Evolutionary conservation across 2,797 vertebrate genomes (phyloP), one percentile per base, ranked within the genome.

Genomic region (Rhinoraja longicauda): DNA sequence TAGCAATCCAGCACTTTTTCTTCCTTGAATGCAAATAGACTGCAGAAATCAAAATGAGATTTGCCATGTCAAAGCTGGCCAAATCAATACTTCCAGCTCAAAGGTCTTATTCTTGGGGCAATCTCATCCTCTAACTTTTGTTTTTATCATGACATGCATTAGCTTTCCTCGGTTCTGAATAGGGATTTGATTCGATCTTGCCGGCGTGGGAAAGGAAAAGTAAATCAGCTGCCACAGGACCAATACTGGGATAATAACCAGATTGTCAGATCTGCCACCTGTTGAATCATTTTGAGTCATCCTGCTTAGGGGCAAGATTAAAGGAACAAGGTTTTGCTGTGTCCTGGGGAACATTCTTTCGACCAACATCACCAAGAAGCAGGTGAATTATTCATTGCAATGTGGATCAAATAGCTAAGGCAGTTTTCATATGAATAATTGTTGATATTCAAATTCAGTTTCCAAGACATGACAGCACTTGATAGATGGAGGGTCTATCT

Each of bases 11-110:
- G 57, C 82, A 86, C 57, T 86, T 15, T 7, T n/a, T 86, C 57
- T 86, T 19, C 29, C n/a, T 86, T 86, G 82, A 32, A n/a, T 15
- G 17, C 15, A n/a, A n/a, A n/a, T n/a, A 29, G 57, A 62, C 57
- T 32, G 82, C 82, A 86, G 86, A 82, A 82, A 26, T 82, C 79
- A 82, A 62, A n/a, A 64, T 64, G 29, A 62, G 4, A 86, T 86
- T 62, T 86, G 82, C 2, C 7, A 36, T 72, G 86, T 70, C 5
- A 91, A 36, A 21, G 36, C 10, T 24, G 36, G 13, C 8, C 67
- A 45, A 26, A 45, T 91, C 88, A 73, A 91, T 45, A 91, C 72
- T 73, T 26, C 19, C 67, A 62, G 82, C n/a, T 29, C 57, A 86
- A 86, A 86, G 57, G 57, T 64, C 82, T 32, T 29, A 64, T 29